phyloP scores from a whole-genome alignment of 1,140 invertebrate species.

The Grapholita molesta region DNA sequence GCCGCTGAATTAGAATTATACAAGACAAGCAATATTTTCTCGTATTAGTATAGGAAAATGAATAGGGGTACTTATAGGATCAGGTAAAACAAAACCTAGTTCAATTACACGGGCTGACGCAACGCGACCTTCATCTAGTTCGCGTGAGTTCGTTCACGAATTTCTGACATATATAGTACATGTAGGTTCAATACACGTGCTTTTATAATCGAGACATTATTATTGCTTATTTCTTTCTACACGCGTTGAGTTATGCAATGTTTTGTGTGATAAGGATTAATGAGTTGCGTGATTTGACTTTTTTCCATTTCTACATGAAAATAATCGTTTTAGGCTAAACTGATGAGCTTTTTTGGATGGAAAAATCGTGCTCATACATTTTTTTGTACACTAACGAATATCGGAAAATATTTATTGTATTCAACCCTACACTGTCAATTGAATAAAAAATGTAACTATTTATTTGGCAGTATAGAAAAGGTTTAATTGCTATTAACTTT shows the following conservation, averaged over 20 bases:
- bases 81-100: neutral
- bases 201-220: slow-evolving; percentile 1
- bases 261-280: neutral
- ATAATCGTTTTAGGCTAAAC: neutral
- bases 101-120: neutral
- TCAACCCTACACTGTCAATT: too few relatives aligned
- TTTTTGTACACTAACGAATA: neutral
- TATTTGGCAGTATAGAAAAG: too few relatives aligned
- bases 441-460: too few relatives aligned
- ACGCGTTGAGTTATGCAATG: neutral
- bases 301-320: neutral
- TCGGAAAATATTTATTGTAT: too few relatives aligned
- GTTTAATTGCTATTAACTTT: too few relatives aligned
- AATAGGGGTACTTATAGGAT: neutral
- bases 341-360: neutral
- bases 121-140: neutral
- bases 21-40: neutral
- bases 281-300: neutral
- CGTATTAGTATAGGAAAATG: neutral
- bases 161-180: neutral
- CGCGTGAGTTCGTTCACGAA: neutral
- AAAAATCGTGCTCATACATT: too few relatives aligned
- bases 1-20: neutral
- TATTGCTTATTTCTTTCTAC: neutral
- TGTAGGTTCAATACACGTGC: neutral